Conservation (phyloP, 2,888 invertebrate species). For the Zeuzera pyrina region DNA sequence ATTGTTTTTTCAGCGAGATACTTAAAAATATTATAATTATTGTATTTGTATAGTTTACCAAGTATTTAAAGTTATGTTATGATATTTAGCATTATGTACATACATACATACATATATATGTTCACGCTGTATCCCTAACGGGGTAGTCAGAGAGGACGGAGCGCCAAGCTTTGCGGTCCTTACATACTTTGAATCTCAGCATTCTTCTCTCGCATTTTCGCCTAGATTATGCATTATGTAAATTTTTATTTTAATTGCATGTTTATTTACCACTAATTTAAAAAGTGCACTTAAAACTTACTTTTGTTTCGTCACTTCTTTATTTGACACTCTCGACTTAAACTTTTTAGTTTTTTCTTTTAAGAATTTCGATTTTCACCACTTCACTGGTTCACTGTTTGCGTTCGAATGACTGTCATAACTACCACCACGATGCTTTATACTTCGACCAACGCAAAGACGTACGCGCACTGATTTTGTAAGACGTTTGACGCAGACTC, state of each 20-base stretch:
- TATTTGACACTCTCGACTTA: slow-evolving; percentile 38
- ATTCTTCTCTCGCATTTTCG: too few species aligned
- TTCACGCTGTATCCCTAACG: too few species aligned
- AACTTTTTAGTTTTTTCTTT: slow-evolving; percentile 8
- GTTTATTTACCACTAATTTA: slow-evolving; percentile 3
- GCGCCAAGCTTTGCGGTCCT: too few species aligned
- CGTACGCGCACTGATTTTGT: slow-evolving; percentile 63
- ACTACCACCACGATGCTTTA: slow-evolving; percentile 60
- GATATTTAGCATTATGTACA: too few species aligned
- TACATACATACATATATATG: too few species aligned
- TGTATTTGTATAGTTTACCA: too few species aligned
- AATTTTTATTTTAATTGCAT: slow-evolving; percentile 6
- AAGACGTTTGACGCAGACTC: slow-evolving; percentile 53
- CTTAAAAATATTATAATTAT: too few species aligned
- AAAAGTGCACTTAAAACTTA: slow-evolving; percentile 36
- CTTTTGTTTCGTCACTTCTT: slow-evolving; percentile 40
- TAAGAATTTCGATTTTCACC: slow-evolving; percentile 34
- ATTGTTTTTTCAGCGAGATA: too few species aligned
- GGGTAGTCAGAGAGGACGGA: too few species aligned
- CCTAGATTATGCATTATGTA: too few species aligned
- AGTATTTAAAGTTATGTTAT: too few species aligned
- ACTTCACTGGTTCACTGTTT: slow-evolving; percentile 60
- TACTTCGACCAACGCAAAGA: slow-evolving; percentile 66
- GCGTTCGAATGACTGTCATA: slow-evolving; percentile 62
- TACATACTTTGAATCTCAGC: too few species aligned